Conservation (phyloP, 2,113 vertebrate species). For the Genyomyrus donnyi region DNA sequence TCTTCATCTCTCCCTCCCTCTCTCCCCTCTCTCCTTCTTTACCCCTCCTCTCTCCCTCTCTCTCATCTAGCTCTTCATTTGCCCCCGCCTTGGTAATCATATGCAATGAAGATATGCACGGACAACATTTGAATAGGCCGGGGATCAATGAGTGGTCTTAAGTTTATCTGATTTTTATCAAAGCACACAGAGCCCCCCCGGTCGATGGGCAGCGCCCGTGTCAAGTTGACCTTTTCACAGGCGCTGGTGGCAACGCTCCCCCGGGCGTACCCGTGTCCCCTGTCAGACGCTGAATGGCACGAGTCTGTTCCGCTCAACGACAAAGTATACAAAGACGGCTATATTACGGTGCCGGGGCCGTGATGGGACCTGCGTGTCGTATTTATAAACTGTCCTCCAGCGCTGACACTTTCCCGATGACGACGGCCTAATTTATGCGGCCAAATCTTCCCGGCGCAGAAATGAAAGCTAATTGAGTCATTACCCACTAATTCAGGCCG, state of each 20-base stretch:
- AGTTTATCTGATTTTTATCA: slow-evolving; percentile 99
- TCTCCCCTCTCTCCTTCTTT: neutral
- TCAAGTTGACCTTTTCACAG: slow-evolving; percentile 99
- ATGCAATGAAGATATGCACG: slow-evolving; percentile 85
- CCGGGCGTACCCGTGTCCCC: slow-evolving; percentile 81
- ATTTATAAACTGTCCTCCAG: slow-evolving; percentile 99
- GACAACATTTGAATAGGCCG: slow-evolving; percentile 75
- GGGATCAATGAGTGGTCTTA: slow-evolving; percentile 80
- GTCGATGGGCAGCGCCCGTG: slow-evolving; percentile 96
- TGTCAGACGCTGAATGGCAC: slow-evolving; percentile 97
- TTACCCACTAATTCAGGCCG: slow-evolving; percentile 97
- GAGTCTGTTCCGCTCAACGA: slow-evolving; percentile 95
- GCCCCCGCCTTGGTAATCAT: slow-evolving; percentile 70
- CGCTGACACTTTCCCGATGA: slow-evolving; percentile 82
- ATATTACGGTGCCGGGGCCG: slow-evolving; percentile 85
- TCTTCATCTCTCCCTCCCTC: slow-evolving; percentile 36
- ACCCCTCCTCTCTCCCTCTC: slow-evolving; percentile 37
- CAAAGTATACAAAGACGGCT: slow-evolving; percentile 99
- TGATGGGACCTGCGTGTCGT: slow-evolving; percentile 98
- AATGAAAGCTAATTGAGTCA: slow-evolving; percentile 99
- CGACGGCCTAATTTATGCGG: slow-evolving; percentile 83
- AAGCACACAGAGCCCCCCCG: slow-evolving; percentile 88
- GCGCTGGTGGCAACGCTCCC: slow-evolving; percentile 80
- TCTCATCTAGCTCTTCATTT: slow-evolving; percentile 63
- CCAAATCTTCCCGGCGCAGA: slow-evolving; percentile 97